A percentile compares a stretch with the other conserved stretches of the same genome.
These are phyloP conservation scores for Eudorcas thomsonii DNA, from an alignment of 2,113 vertebrate genomes.

Conservation along the genomic window DNA sequence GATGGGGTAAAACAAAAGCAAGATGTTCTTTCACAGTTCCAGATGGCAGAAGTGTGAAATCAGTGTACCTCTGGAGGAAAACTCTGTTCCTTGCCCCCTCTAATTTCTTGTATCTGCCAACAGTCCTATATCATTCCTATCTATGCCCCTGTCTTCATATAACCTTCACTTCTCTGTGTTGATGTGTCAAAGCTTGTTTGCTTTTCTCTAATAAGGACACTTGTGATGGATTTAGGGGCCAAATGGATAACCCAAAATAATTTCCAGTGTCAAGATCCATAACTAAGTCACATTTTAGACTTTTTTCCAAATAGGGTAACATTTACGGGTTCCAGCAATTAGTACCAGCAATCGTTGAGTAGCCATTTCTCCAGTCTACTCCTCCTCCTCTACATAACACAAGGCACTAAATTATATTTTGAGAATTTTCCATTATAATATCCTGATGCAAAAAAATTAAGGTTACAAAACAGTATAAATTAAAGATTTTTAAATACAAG, in stretches of 20 bases:
- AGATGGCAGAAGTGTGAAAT: neutral
- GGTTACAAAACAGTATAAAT: neutral
- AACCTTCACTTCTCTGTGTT: neutral
- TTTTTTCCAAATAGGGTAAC: neutral
- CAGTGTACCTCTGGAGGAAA: fast-evolving
- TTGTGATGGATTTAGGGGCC: neutral
- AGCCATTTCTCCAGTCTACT: too few species aligned
- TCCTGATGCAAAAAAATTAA: neutral
- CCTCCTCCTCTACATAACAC: fast-evolving
- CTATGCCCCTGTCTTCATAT: neutral
- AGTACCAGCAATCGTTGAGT: fast-evolving
- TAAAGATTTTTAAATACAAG: neutral
- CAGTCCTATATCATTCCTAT: fast-evolving
- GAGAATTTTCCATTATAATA: neutral
- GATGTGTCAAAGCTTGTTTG: neutral
- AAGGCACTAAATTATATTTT: neutral
- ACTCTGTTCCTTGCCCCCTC: neutral
- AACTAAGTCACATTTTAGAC: neutral
- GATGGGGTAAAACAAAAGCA: neutral
- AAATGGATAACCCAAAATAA: neutral
- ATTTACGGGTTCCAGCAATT: neutral
- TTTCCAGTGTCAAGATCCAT: neutral
- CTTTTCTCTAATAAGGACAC: neutral
- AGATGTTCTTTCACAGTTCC: neutral
- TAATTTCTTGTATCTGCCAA: fast-evolving